A percentile compares a stretch with the other conserved stretches of the same genome.
Conservation (phyloP, 1,140 invertebrate genomes). For the Drosophila sp. region DNA sequence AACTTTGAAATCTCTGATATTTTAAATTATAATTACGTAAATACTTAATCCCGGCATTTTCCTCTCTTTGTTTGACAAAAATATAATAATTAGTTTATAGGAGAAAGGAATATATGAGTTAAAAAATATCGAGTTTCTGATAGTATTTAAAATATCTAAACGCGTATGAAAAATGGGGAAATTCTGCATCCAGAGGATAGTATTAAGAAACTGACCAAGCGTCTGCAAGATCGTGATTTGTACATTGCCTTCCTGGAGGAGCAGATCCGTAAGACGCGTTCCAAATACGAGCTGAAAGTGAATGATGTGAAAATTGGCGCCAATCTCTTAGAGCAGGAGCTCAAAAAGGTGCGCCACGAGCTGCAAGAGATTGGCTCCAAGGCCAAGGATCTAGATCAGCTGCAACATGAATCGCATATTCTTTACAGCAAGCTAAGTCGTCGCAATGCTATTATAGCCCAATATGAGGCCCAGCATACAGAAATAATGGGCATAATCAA, state of each 20-base stretch:
- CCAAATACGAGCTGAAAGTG: slow-evolving; percentile 56
- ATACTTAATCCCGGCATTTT: no score
- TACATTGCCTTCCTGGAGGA: slow-evolving; percentile 60
- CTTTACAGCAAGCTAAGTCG: slow-evolving; percentile 43
- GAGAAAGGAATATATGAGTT: no score
- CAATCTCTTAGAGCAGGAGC: slow-evolving; percentile 35
- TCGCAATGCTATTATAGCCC: slow-evolving; percentile 48
- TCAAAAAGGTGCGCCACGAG: slow-evolving; percentile 39
- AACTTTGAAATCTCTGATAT: not conserved
- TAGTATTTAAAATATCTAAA: not conserved
- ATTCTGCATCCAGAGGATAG: not conserved
- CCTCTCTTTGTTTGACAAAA: no score
- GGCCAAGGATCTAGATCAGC: slow-evolving; percentile 39
- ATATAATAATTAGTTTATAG: no score
- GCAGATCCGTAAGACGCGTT: slow-evolving; percentile 45
- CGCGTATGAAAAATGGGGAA: not conserved
- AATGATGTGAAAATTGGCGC: slow-evolving; percentile 39
- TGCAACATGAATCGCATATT: slow-evolving; percentile 17
- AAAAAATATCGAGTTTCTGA: no score
- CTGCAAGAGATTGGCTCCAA: slow-evolving; percentile 36
- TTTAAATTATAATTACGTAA: not conserved
- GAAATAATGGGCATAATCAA: slow-evolving; percentile 30
- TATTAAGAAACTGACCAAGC: slow-evolving; percentile 21
- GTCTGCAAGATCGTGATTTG: slow-evolving; percentile 36
- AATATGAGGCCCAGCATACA: slow-evolving; percentile 43